Percentiles rank a stretch among this genome's conserved stretches.
Conservation (phyloP, 2,797 vertebrate genomes). For the Sardinella longiceps region DNA sequence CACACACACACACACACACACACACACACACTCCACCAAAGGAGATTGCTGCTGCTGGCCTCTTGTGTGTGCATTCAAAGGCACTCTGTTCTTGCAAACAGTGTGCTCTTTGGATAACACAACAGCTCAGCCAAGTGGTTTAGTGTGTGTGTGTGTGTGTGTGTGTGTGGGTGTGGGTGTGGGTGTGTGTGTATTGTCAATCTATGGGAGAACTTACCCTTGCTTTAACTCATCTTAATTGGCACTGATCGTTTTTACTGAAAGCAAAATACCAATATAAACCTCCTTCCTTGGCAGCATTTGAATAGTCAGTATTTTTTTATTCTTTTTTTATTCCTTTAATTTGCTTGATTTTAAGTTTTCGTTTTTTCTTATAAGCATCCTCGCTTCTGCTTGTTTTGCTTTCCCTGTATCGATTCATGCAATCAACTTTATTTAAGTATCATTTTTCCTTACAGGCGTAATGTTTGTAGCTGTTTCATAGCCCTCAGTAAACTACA, state of each 20-base stretch:
- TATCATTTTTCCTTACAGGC: background rate
- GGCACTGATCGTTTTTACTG: background rate
- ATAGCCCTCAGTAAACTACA: background rate
- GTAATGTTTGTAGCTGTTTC: background rate
- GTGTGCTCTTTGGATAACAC: background rate
- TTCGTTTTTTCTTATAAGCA: background rate
- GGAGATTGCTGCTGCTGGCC: background rate
- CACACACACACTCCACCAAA: background rate
- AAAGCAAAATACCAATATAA: background rate
- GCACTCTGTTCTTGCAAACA: background rate
- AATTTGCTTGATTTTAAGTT: background rate
- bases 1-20: background rate
- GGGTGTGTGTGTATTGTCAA: no score
- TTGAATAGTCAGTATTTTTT: background rate
- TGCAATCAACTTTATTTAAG: background rate
- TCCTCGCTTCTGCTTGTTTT: background rate
- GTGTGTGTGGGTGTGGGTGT: background rate
- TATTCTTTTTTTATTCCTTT: background rate
- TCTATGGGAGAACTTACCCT: conserved; percentile 10
- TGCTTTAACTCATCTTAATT: background rate
- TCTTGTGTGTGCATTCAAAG: background rate
- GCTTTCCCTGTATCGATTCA: background rate
- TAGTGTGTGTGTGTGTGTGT: background rate
- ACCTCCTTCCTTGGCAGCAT: background rate
- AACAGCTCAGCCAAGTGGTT: background rate